Conservation (phyloP, 2,888 invertebrate species). For the Ectobius pallidus region DNA sequence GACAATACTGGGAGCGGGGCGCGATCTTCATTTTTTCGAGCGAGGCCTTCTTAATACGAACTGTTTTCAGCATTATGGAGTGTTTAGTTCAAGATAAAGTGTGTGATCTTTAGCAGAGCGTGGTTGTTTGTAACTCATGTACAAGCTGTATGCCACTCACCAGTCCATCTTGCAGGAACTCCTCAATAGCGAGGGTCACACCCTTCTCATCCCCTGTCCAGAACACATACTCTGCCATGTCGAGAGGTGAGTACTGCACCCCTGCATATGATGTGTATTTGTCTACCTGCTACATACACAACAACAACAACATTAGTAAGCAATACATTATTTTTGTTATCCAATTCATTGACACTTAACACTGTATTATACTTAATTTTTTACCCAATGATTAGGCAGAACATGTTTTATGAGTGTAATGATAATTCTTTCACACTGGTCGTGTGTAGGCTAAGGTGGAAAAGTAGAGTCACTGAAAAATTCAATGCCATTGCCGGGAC, state of each 20-base stretch:
- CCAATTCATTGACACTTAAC: neutral
- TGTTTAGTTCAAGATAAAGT: no score
- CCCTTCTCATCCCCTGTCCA: slow-evolving; percentile 83
- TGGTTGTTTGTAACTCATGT: no score
- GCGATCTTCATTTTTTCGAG: no score
- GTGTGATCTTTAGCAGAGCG: no score
- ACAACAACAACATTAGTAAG: neutral
- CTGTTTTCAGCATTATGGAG: no score
- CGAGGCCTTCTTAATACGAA: no score
- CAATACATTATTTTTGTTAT: neutral
- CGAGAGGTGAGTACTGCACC: slow-evolving; percentile 75
- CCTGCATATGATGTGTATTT: slow-evolving; percentile 62
- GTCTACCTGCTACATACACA: slow-evolving; percentile 58
- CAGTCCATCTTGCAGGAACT: slow-evolving; percentile 76
- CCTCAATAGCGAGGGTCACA: slow-evolving; percentile 76
- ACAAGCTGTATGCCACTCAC: slow-evolving; percentile 65
- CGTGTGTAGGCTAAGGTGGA: no score
- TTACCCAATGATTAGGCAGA: neutral
- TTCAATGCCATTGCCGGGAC: no score
- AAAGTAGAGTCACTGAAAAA: no score
- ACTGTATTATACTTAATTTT: neutral
- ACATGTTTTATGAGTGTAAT: neutral
- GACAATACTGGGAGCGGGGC: no score
- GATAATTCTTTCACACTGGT: no score
- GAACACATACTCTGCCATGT: slow-evolving; percentile 83